Evolutionary conservation across 2,113 vertebrate species (phyloP), one percentile per base, ranked within the genome.

Genomic region (Thunnus maccoyii): DNA sequence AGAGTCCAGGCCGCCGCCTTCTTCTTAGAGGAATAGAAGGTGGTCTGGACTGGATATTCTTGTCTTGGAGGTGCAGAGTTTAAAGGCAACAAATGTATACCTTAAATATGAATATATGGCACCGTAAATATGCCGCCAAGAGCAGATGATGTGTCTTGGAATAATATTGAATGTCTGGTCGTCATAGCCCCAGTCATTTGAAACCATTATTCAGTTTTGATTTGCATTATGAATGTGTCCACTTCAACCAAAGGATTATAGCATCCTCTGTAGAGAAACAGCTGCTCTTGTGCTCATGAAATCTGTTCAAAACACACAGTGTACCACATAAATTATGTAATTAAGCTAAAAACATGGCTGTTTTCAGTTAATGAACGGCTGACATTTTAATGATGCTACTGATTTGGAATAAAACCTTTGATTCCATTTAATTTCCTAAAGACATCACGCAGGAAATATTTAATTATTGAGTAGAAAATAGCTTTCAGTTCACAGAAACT

Each of bases 191-290:
- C 3, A 41, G 50, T 56, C 51, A 71, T 72, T 57, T 85, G 3
- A 60, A 57, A 54, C 3, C 25, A 61, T 44, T 60, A 18, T 16
- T 64, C 30, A 52, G 1, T 30, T 50, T 80, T 65, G 3, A 18
- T 4, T 60, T 88, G 46, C 72, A 61, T 71, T 81, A 71, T 84
- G 67, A 12, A 81, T 56, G 9, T 22, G n/a, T 54, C 51, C 50
- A 50, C 32, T 25, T 2, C 5, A 41, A 50, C 16, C 56, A 9
- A 71, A 36, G 50, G 9, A 66, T 65, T 58, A 30, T 36, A 52
- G 2, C 9, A 25, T 68, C 30, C 32, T 44, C 47, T 71, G 32
- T 47, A 25, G 32, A 58, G 36, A 14, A 44, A 51, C 76, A 54
- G n/a, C 3, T 61, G 50, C 6, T 32, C 3, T 3, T 60, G 50